Percentiles rank a stretch among this genome's conserved stretches.
phyloP scores from a whole-genome alignment of 2,113 vertebrate species.

The Ageneiosus marmoratus region DNA sequence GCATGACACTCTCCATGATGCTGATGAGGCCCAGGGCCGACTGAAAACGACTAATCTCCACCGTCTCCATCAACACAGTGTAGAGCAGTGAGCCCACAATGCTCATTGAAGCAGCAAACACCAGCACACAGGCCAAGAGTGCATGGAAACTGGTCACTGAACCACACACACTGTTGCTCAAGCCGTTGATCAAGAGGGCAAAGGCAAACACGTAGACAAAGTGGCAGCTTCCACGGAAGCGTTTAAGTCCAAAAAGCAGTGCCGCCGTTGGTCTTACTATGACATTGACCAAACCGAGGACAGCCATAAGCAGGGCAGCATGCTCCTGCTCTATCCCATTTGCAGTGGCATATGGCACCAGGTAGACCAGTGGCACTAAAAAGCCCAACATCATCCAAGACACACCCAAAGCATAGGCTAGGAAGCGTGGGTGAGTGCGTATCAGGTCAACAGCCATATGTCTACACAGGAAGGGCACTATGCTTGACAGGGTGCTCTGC shows the following conservation, averaged over 20 bases:
- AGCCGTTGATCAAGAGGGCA: constrained; percentile 71
- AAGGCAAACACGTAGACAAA: constrained; percentile 74
- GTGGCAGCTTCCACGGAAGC: constrained; percentile 62
- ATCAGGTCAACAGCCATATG: constrained; percentile 83
- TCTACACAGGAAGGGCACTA: constrained; percentile 60
- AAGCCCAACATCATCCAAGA: constrained; percentile 82
- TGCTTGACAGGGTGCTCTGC: constrained; percentile 5
- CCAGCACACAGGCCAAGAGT: constrained; percentile 75
- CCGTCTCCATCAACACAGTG: constrained; percentile 85
- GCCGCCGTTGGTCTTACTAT: constrained; percentile 74
- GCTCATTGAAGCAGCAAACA: constrained; percentile 80
- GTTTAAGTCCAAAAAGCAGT: constrained; percentile 67
- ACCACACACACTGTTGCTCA: constrained; percentile 80
- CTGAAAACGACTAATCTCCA: constrained; percentile 83
- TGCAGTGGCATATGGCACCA: constrained; percentile 78
- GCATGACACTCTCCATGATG: constrained; percentile 73
- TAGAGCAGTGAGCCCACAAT: constrained; percentile 74
- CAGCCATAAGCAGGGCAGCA: constrained; percentile 80
- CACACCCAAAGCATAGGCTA: constrained; percentile 73
- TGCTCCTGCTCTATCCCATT: constrained; percentile 69
- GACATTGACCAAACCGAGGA: constrained; percentile 81
- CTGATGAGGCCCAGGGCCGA: constrained; percentile 83
- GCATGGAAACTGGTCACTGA: constrained; percentile 64
- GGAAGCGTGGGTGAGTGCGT: constrained; percentile 73
- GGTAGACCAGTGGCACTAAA: constrained; percentile 75